Evolutionary conservation across 2,888 invertebrate species (phyloP).

Genomic region (Xestoiulus laeticollis): DNA sequence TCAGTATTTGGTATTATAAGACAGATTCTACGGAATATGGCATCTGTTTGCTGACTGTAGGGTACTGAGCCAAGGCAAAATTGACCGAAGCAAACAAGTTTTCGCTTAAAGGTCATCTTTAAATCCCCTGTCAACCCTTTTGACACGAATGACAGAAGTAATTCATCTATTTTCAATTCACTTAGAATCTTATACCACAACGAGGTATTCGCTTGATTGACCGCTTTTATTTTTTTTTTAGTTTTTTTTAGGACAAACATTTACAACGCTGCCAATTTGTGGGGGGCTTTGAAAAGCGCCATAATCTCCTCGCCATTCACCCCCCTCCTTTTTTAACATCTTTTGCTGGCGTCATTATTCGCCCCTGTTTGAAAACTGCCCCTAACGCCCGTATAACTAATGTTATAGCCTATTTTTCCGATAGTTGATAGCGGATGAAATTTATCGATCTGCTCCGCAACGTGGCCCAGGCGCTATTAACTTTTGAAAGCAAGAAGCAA

Average conservation of each 20-base stretch:
- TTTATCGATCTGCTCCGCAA: conserved; percentile 30
- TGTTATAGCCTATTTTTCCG: conserved; percentile 35
- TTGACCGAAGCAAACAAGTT: no score
- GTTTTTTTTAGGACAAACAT: conserved; percentile 14
- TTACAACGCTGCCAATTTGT: background rate
- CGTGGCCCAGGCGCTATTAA: conserved; percentile 35
- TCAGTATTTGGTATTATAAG: no score
- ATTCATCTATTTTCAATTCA: background rate
- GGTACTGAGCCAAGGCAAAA: no score
- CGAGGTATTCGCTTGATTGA: background rate
- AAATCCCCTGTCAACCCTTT: background rate
- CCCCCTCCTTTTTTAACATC: background rate
- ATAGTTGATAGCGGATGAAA: conserved; percentile 39
- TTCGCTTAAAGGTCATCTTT: background rate
- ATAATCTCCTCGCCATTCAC: background rate
- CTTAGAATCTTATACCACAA: background rate
- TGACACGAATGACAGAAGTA: background rate
- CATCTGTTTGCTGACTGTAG: no score
- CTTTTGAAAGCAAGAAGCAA: conserved; percentile 43
- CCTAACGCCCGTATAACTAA: conserved; percentile 43
- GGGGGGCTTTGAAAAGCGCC: background rate
- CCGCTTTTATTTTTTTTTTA: background rate
- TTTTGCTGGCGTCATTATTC: conserved; percentile 10
- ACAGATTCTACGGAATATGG: no score
- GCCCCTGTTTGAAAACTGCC: conserved; percentile 31